phyloP scores from a whole-genome alignment of 2,888 invertebrate species.

The Cantharis rustica region DNA sequence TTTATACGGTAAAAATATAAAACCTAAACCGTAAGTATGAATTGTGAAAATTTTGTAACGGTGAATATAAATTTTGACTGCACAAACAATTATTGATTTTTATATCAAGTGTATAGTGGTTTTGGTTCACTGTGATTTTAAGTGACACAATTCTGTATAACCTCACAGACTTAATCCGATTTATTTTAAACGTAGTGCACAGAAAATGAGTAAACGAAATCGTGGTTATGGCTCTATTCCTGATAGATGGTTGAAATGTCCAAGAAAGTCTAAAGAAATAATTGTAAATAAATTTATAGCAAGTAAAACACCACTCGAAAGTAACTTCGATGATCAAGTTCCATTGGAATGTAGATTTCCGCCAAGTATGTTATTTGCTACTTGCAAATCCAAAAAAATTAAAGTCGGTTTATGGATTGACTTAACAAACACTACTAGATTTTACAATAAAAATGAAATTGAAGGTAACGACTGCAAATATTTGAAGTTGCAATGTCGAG shows the following conservation, averaged over 20 bases:
- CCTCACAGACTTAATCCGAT: neutral
- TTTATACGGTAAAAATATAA: neutral
- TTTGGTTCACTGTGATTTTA: neutral
- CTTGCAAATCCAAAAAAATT: constrained; percentile 77
- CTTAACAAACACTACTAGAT: constrained; percentile 91
- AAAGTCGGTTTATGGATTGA: constrained; percentile 96
- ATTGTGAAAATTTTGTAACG: neutral
- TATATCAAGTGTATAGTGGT: neutral
- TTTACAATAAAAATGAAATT: constrained; percentile 84
- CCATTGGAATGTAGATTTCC: constrained; percentile 82
- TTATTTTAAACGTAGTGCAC: neutral
- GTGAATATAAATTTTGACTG: neutral
- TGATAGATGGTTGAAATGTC: constrained; percentile 86
- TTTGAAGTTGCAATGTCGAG: constrained; percentile 85
- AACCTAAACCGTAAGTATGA: neutral
- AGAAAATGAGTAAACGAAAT: constrained; percentile 41
- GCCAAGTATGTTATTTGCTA: constrained; percentile 84
- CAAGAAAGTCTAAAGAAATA: constrained; percentile 75
- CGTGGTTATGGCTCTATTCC: constrained; percentile 72
- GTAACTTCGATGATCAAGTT: constrained; percentile 82
- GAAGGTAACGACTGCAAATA: constrained; percentile 80
- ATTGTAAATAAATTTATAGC: constrained; percentile 87
- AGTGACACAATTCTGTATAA: neutral
- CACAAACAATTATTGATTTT: neutral
- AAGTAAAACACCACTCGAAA: constrained; percentile 91